Base-by-base conservation (phyloP, 2,888 invertebrate genomes). In the Sinhomidia bicolor region DNA sequence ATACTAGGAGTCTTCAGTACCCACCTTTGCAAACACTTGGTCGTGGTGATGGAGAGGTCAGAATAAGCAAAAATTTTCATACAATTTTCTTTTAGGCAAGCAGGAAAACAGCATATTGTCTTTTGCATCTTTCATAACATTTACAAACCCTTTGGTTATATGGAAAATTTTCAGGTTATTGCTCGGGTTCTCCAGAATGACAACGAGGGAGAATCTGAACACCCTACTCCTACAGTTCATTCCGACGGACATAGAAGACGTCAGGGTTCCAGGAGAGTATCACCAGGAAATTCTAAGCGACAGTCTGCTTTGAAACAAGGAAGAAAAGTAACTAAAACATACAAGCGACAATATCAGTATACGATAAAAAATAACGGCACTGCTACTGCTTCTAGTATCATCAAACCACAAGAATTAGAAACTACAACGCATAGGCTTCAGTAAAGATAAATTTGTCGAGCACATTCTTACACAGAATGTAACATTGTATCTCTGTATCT, bases 141-240 rank as follows among this genome's bases (percentile, higher is more conserved):
- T 41, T 36, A 29, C 23, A 51, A 54, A 57, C n/a, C n/a, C 9
- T n/a, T n/a, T n/a, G 12, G 6, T 54, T 57, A 54, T 57, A 23
- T 36, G 23, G 51, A 41, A 57, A 9, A 12, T 9, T 71, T 86
- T 9, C 51, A 92, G 92, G 92, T 92, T n/a, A 89, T 91, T 41
- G 92, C 92, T 20, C 88, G 92, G n/a, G 92, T 92, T 23, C 85
- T 92, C 79, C 91, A 92, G 71, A 83, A 90, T 14, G 90, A 92
- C 26, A 86, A 84, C 14, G 86, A 90, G 10, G 26, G n/a, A 29
- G 85, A 89, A 10, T 44, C 79, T 54, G 91, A 91, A 2, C 51
- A 32, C 12, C 65, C 90, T 26, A 51, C 81, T n/a, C 88, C 85
- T n/a, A 88, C 92, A 10, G 65, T 86, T 36, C 89, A 90, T 51